Base-by-base conservation (phyloP, 1,140 invertebrate species). In the Melipona quadrifasciata region DNA sequence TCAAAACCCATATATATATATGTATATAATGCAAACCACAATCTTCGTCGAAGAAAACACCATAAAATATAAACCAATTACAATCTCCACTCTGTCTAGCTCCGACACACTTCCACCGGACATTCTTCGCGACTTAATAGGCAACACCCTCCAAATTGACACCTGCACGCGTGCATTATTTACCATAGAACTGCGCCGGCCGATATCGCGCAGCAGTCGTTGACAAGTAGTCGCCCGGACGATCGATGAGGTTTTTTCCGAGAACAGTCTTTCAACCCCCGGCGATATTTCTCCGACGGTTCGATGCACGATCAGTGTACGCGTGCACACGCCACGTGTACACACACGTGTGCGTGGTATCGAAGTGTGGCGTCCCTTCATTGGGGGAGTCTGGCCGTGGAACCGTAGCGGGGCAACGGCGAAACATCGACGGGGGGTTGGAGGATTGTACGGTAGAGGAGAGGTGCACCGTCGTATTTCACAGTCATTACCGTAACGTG, bases 401-500 rank as follows among this genome's bases (percentile, higher is more conserved):
- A 68, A 31, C 55, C 21, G 34, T 75, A 55, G 76, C 55, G 65
- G 74, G 78, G 64, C 55, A 61, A n/a, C 24, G 72, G 85, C 27
- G n/a, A 65, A 65, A 24, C 58, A 61, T 12, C 11, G 0, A 31
- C 3, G 27, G 72, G 67, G 80, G 27, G 64, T n/a, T 24, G 24
- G 79, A 65, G 88, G 84, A 85, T 85, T 82, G 84, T 24, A 24
- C 11, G 61, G 71, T 53, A 58, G 47, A 61, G 80, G 71, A 83
- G 82, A 87, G 88, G 88, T 82, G 85, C 89, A 91, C 89, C 86
- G 87, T 93, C 91, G 91, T 94, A 94, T 94, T 93, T 94, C 92
- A 94, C 91, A 92, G 90, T 92, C 91, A 94, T 94, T 93, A 93
- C 91, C 90, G 91, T 93, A 93, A 93, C 91, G 92, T 88, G 90